A percentile compares a stretch with the other conserved stretches of the same genome.
phyloP scores from a whole-genome alignment of 1,140 invertebrate genomes.

The Sesamia nonagrioides region DNA sequence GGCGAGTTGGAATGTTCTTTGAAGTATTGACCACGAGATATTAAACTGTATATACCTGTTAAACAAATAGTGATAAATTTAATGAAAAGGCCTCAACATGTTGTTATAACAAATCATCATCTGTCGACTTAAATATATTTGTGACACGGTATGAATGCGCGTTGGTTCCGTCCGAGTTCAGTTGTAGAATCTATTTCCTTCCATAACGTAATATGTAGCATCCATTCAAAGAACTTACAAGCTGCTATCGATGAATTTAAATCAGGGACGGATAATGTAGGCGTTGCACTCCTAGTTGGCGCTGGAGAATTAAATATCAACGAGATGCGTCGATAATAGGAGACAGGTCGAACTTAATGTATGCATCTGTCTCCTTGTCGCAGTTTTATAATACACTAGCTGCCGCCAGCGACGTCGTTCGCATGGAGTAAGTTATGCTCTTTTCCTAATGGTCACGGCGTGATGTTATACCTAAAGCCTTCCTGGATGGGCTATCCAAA shows the following conservation, averaged over 20 bases:
- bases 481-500: no score
- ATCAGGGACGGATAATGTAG: conserved; percentile 41
- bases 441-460: no score
- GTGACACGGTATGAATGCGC: background rate
- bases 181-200: conserved; percentile 7
- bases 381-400: no score
- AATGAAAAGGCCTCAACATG: conserved; percentile 1
- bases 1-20: conserved; percentile 41
- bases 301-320: conserved; percentile 36
- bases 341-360: conserved; percentile 19
- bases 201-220: conserved; percentile 17
- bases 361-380: conserved; percentile 8
- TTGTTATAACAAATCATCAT: background rate
- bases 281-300: conserved; percentile 10
- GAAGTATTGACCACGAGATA: conserved; percentile 27
- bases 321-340: conserved; percentile 46
- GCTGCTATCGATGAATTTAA: conserved; percentile 47
- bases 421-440: no score
- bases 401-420: no score
- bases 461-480: no score
- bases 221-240: conserved; percentile 34
- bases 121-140: background rate
- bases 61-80: conserved; percentile 25
- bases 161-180: conserved; percentile 10
- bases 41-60: conserved; percentile 14